Evolutionary conservation across 2,113 vertebrate genomes (phyloP).

Genomic region (Salvelinus alpinus): DNA sequence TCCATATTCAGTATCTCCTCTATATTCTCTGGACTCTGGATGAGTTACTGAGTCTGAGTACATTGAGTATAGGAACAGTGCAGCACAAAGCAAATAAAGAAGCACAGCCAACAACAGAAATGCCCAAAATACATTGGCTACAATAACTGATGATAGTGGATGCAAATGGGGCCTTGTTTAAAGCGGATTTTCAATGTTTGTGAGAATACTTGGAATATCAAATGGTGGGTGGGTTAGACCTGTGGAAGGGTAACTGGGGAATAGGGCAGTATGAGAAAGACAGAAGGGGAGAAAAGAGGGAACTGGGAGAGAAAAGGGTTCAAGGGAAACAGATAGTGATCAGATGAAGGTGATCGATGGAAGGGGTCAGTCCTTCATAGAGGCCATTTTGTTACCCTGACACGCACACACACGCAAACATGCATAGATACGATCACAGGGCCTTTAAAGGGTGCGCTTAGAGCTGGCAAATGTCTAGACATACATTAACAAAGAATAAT

Average conservation of each 20-base stretch:
- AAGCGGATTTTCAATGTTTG: too few relatives aligned
- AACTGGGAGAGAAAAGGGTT: background rate
- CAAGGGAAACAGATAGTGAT: background rate
- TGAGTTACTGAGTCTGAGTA: background rate
- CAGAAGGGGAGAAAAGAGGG: background rate
- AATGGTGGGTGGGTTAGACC: background rate
- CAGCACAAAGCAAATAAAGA: background rate
- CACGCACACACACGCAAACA: background rate
- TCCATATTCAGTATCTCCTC: background rate
- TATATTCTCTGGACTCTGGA: background rate
- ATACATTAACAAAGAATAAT: conserved; percentile 49
- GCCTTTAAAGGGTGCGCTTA: conserved; percentile 14
- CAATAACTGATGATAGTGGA: too few relatives aligned
- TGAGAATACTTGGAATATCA: too few relatives aligned
- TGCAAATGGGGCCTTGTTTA: too few relatives aligned
- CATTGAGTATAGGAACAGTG: background rate
- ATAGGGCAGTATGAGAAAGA: background rate
- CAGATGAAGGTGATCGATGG: conserved; percentile 21
- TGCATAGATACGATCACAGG: background rate
- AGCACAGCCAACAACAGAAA: too few relatives aligned
- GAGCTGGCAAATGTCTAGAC: conserved; percentile 37
- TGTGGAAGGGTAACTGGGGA: background rate
- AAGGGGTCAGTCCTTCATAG: conserved; percentile 24
- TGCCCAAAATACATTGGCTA: too few relatives aligned
- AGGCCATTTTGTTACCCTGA: background rate